A percentile compares a stretch with the other conserved stretches of the same genome.
phyloP scores from a whole-genome alignment of 2,113 vertebrate species.

The Symphodus melops region DNA sequence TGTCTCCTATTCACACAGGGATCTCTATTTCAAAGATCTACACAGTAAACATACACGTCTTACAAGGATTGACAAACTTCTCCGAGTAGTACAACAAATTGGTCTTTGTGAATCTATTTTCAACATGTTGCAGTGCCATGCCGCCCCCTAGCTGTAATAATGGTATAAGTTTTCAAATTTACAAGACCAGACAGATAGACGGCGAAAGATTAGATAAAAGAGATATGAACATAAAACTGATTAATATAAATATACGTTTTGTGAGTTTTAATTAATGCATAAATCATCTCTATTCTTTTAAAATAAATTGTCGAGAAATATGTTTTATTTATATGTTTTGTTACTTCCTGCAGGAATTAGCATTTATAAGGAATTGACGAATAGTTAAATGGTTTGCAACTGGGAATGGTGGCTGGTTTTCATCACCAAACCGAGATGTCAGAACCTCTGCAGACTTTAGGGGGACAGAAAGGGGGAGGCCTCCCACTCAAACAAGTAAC shows the following conservation, averaged over 20 bases:
- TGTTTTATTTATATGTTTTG: neutral
- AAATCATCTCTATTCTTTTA: neutral
- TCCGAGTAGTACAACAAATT: neutral
- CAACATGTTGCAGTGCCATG: constrained; percentile 40
- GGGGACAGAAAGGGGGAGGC: neutral
- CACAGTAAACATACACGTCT: constrained; percentile 36
- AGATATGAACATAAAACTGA: neutral
- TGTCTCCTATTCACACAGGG: neutral
- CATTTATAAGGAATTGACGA: neutral
- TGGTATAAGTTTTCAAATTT: neutral
- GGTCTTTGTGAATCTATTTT: too few species aligned
- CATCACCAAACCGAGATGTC: constrained; percentile 25
- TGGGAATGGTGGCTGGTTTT: constrained; percentile 28
- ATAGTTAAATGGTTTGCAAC: constrained; percentile 7
- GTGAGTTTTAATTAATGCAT: neutral
- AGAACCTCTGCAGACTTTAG: constrained; percentile 12
- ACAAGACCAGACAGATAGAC: neutral
- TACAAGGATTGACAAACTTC: neutral
- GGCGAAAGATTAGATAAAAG: neutral
- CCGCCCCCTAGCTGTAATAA: constrained; percentile 70
- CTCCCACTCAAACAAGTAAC: neutral
- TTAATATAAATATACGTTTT: neutral
- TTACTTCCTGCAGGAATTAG: neutral
- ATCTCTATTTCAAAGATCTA: constrained; percentile 23
- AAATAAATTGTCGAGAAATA: too few species aligned